Base-by-base conservation (phyloP, 2,113 vertebrate genomes). In the Myrmophylax atrothorax region DNA sequence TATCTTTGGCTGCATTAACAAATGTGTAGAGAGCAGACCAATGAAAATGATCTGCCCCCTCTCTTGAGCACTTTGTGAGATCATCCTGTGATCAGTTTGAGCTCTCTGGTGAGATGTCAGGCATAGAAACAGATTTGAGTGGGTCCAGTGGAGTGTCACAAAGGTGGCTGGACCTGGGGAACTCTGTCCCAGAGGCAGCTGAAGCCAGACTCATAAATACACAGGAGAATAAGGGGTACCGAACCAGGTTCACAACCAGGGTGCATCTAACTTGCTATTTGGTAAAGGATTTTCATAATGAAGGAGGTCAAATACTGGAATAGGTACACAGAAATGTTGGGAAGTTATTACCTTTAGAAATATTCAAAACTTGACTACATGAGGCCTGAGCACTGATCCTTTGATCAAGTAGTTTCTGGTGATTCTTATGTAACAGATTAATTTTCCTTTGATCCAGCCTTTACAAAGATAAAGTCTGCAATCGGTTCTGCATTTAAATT, bases 361-460 rank as follows among this genome's bases (percentile, higher is more conserved):
- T 18, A 74, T 70, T 70, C 25, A 58, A 28, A 73, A 46, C 19
- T 42, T 62, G 19, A 55, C 31, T 66, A 62, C 55, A 55, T 55
- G 40, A 66, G 59, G 68, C 46, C 59, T 69, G 42, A 81, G 25
- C n/a, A 46, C n/a, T 59, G 81, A 70, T 81, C 46, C 28, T 84
- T 89, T 81, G 64, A 86, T 90, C 68, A 89, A 63, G 62, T 47
- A 84, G 53, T 86, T 95, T 89, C 55, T 90, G 35, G 20, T 50
- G 33, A 75, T 92, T 88, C 56, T 84, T 91, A 78, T 44, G 35
- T 46, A 93, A 59, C 16, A 73, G n/a, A 46, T 91, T 92, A 68
- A 80, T 92, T 94, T 94, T 24, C 23, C 76, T 96, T 95, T 92
- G 59, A 95, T 95, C 50, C 37, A 86, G 37, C 11, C 31, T 77